phyloP scores from a whole-genome alignment of 2,797 vertebrate genomes.

The Salmo trutta region DNA sequence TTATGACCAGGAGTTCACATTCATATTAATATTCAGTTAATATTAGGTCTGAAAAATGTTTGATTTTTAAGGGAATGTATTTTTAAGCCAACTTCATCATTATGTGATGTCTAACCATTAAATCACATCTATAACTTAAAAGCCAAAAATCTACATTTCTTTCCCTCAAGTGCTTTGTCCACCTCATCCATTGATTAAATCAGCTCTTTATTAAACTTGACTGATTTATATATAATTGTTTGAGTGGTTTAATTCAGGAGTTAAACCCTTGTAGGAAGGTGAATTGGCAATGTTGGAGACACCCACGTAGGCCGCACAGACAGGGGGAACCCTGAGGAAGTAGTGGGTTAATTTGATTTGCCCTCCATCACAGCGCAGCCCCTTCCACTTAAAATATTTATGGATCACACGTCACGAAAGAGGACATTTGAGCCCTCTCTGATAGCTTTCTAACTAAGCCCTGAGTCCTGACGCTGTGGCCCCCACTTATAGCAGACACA shows the following conservation, averaged over 20 bases:
- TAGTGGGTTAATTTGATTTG: conserved; percentile 78
- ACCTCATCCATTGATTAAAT: conserved; percentile 17
- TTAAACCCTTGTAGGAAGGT: conserved; percentile 59
- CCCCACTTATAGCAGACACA: conserved; percentile 24
- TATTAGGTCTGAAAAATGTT: not conserved
- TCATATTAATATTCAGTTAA: conserved; percentile 24
- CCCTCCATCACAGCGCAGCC: conserved; percentile 69
- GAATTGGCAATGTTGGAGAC: conserved; percentile 59
- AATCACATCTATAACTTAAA: not conserved
- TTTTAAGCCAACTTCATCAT: conserved; percentile 15
- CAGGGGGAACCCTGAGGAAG: conserved; percentile 68
- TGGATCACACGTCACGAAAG: conserved; percentile 75
- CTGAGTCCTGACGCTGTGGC: conserved; percentile 50
- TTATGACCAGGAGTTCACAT: conserved; percentile 31
- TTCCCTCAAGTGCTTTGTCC: conserved; percentile 2
- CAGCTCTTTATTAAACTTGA: conserved; percentile 30
- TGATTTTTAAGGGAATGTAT: not conserved
- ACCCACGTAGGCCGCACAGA: conserved; percentile 50
- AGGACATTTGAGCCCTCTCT: conserved; percentile 74
- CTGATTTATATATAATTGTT: conserved; percentile 42
- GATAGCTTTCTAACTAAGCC: conserved; percentile 66
- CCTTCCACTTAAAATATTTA: conserved; percentile 80
- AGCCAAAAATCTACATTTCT: conserved; percentile 16
- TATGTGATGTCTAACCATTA: conserved; percentile 5
- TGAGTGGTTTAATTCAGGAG: conserved; percentile 56